Evolutionary conservation across 2,888 invertebrate genomes (phyloP), one percentile per base, ranked within the genome.

Genomic region (Oxycera nigricornis): DNA sequence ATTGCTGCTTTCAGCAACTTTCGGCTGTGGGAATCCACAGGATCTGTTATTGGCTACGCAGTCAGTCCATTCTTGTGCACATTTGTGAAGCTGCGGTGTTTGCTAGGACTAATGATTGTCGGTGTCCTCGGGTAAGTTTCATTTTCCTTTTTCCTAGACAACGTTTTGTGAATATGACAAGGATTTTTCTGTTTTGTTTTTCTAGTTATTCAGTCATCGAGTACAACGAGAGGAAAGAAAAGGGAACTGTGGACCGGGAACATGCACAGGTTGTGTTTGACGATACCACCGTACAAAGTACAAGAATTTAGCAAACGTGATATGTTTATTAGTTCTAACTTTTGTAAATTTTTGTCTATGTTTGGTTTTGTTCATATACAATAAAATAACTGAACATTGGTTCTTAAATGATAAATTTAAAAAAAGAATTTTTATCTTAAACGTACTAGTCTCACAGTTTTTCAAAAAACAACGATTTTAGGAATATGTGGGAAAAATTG

Each of bases 1-100:
- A 96, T 96, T 81, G 95, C 96, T 0, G 94, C 95, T 0, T 97
- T 94, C 84, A 94, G 96, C 78, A 96, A 96, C 86, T 96, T 96
- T 85, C 89, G 96, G 7, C 86, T 97, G 65, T 97, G 96, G 96
- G 96, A 96, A 84, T 92, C 95, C 0, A 89, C 94, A 0, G 97
- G 96, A 68, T 95, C 96, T 75, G 94, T 95, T 14, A 88, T 95
- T 73, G 92, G 94, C 0, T 96, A 95, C 80, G 89, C 91, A 0
- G 90, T 92, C 74, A 94, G 93, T 57, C 91, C 93, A 1, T 91
- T 91, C 80, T 84, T 95, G 3, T 93, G 94, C 80, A 92, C 93
- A 0, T 86, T 89, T 68, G 87, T 90, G 0, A 95, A 95, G 80
- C 83, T 95, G 4, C 89, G 90, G 80, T 86, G 91, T 31, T 86